These are phyloP conservation scores for Scolanthus callimorphus DNA, from an alignment of 92 coral and sea anemone species.

Conservation along the genomic window DNA sequence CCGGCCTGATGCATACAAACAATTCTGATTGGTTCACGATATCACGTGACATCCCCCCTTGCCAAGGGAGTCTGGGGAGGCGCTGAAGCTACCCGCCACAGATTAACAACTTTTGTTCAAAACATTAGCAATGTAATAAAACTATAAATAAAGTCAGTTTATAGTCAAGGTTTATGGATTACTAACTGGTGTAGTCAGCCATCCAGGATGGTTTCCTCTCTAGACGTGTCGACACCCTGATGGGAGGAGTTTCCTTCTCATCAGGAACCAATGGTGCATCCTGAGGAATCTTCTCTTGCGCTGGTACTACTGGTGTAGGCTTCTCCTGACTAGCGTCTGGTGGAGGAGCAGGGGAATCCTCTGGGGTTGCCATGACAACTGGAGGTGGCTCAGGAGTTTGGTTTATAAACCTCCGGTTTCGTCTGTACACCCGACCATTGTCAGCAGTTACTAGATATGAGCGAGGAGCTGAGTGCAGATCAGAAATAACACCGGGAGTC, in stretches of 20 bases:
- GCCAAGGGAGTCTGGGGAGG: too few relatives aligned
- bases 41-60: too few relatives aligned
- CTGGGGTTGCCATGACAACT: constrained; percentile 1
- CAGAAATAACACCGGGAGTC: constrained; percentile 19
- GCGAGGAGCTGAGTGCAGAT: constrained; percentile 25
- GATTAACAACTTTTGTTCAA: too few relatives aligned
- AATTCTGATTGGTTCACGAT: too few relatives aligned
- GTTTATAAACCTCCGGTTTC: constrained; percentile 24
- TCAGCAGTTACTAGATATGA: constrained; percentile 33
- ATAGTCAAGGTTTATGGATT: too few relatives aligned
- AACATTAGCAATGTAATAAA: too few relatives aligned
- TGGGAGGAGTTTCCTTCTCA: not conserved
- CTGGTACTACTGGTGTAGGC: not conserved
- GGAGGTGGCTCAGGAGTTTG: constrained; percentile 14
- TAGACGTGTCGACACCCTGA: not conserved
- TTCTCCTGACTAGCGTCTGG: not conserved
- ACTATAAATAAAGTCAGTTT: too few relatives aligned
- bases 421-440: constrained; percentile 16
- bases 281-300: not conserved
- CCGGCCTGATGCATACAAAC: too few relatives aligned
- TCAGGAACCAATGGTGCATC: not conserved
- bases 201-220: not conserved
- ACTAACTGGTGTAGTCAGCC: too few relatives aligned
- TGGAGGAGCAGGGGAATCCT: not conserved
- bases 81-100: too few relatives aligned